Conservation (phyloP, 2,113 vertebrate species). For the Nanorana parkeri region DNA sequence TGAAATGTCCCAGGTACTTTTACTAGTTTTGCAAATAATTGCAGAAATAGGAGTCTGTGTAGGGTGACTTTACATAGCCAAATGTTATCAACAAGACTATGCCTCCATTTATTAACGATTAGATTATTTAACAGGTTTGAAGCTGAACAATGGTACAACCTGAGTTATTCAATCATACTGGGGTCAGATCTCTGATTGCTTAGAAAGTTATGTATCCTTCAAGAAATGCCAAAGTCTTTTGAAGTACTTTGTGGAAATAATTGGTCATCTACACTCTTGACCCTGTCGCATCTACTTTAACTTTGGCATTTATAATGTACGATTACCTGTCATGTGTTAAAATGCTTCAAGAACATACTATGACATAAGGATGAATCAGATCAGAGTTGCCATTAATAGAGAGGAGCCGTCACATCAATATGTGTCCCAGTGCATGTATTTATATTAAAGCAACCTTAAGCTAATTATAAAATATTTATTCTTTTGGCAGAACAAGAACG, state of each 20-base stretch:
- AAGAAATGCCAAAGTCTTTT: conserved; percentile 51
- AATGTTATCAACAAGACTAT: background rate
- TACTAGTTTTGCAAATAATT: no score
- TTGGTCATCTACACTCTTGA: conserved; percentile 50
- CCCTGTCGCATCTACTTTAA: conserved; percentile 49
- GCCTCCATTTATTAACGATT: background rate
- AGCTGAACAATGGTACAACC: conserved; percentile 13
- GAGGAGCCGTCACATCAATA: conserved; percentile 46
- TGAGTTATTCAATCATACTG: background rate
- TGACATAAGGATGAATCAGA: conserved; percentile 54
- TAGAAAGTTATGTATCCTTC: conserved; percentile 45
- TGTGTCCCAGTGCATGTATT: conserved; percentile 48
- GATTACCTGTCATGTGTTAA: conserved; percentile 45
- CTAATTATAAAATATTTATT: conserved; percentile 47
- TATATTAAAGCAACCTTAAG: conserved; percentile 41
- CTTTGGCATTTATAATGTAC: conserved; percentile 40
- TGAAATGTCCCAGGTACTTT: no score
- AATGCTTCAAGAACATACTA: conserved; percentile 35
- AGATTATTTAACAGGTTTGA: no score
- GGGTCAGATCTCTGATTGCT: conserved; percentile 34
- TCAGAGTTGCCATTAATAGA: conserved; percentile 42
- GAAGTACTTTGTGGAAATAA: conserved; percentile 41
- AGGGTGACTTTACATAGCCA: no score
- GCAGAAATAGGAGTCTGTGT: no score
- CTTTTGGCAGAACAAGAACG: background rate